A percentile compares a stretch with the other conserved stretches of the same genome.
Conservation (phyloP, 2,113 vertebrate genomes). For the Pseudorectes ferrugineus region DNA sequence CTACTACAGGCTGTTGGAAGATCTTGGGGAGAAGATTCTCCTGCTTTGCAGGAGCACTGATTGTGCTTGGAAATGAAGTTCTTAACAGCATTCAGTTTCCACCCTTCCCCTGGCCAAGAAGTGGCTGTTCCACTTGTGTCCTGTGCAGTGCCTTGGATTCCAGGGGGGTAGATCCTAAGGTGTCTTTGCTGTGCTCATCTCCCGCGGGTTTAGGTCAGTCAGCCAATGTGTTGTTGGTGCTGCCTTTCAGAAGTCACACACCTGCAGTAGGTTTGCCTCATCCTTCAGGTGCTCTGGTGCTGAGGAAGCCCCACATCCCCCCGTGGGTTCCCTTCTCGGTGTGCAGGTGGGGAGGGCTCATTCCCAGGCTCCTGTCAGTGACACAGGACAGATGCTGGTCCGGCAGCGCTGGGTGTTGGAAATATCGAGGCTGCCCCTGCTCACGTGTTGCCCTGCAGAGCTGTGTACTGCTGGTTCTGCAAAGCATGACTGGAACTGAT, state of each 20-base stretch:
- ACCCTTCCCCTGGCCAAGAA: background rate
- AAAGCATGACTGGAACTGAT: background rate
- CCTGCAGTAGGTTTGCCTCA: background rate
- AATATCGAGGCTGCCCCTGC: background rate
- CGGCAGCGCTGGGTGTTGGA: background rate
- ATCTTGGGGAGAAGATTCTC: background rate
- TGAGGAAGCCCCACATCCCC: background rate
- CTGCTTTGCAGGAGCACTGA: background rate
- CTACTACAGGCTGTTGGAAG: background rate
- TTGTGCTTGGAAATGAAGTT: background rate
- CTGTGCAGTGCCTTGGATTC: background rate
- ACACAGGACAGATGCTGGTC: background rate
- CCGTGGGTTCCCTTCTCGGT: accelerated
- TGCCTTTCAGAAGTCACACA: background rate
- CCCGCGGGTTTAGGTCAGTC: background rate
- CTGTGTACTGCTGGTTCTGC: background rate
- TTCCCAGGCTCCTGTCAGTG: background rate
- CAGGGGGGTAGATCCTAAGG: background rate
- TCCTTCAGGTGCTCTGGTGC: background rate
- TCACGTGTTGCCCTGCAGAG: background rate
- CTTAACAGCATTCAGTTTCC: background rate
- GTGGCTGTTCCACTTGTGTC: background rate
- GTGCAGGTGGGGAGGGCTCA: background rate
- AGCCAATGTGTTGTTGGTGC: background rate
- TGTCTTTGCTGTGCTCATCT: background rate